These are phyloP conservation scores for Periophthalmodon schlosseri DNA, from an alignment of 2,113 vertebrate species.

Conservation along the genomic window DNA sequence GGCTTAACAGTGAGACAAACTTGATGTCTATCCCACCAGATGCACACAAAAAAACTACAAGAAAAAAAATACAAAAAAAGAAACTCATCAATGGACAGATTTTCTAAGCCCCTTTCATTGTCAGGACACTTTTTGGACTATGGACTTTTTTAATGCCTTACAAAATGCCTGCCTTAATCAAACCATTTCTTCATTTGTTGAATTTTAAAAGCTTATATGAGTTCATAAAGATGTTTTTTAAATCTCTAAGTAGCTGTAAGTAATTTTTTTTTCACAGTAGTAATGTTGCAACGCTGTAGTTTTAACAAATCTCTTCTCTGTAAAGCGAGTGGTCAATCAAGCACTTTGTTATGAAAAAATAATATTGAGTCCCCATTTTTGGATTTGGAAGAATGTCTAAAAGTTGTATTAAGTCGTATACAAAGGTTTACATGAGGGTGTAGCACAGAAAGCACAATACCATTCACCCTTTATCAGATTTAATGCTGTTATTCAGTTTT, in stretches of 20 bases:
- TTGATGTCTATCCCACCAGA: constrained; percentile 32
- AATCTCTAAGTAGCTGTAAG: constrained; percentile 53
- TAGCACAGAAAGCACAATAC: constrained; percentile 51
- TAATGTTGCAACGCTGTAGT: constrained; percentile 55
- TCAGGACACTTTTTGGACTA: constrained; percentile 75
- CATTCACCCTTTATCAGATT: constrained; percentile 51
- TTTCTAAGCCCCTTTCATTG: constrained; percentile 56
- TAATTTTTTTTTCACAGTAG: constrained; percentile 38
- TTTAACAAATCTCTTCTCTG: constrained; percentile 54
- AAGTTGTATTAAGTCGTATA: constrained; percentile 51
- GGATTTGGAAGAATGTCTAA: constrained; percentile 49
- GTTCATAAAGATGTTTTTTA: constrained; percentile 43
- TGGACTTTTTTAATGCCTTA: constrained; percentile 80
- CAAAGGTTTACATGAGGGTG: constrained; percentile 68
- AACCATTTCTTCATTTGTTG: constrained; percentile 51
- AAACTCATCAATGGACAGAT: constrained; percentile 34
- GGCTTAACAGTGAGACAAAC: constrained; percentile 57
- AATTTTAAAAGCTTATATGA: constrained; percentile 59
- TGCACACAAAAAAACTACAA: constrained; percentile 49
- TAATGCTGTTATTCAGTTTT: constrained; percentile 49
- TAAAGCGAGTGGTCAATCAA: constrained; percentile 76
- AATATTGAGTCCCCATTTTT: constrained; percentile 46
- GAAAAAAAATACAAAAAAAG: background rate
- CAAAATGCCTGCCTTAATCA: constrained; percentile 76
- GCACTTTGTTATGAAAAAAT: constrained; percentile 70